These are phyloP conservation scores for Branchellion lobata DNA, from an alignment of 2,888 invertebrate species.

Conservation along the genomic window DNA sequence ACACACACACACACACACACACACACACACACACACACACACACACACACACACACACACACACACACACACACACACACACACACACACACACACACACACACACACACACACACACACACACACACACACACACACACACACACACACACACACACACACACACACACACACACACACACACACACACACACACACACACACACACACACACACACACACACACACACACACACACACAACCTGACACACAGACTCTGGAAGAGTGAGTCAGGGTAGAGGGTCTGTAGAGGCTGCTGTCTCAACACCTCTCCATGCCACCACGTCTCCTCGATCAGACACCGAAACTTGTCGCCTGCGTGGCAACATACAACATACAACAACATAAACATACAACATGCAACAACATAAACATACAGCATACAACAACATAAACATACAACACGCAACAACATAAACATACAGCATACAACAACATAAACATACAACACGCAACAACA, in stretches of 20 bases:
- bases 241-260: conserved; percentile 67
- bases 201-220: background rate
- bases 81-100: conserved; percentile 23
- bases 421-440: too few relatives aligned
- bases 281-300: conserved; percentile 68
- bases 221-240: conserved; percentile 45
- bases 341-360: conserved; percentile 72
- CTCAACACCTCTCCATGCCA: conserved; percentile 83
- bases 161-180: conserved; percentile 22
- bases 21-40: conserved; percentile 30
- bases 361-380: too few relatives aligned
- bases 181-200: conserved; percentile 19
- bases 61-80: conserved; percentile 23
- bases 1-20: conserved; percentile 29
- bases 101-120: conserved; percentile 23
- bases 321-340: conserved; percentile 94
- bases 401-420: too few relatives aligned
- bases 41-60: conserved; percentile 24
- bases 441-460: too few relatives aligned
- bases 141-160: conserved; percentile 23
- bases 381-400: too few relatives aligned
- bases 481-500: too few relatives aligned
- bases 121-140: conserved; percentile 23
- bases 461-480: too few relatives aligned
- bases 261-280: conserved; percentile 75